Evolutionary conservation across 2,888 invertebrate genomes (phyloP), one percentile per base, ranked within the genome.

Genomic region (Lathronympha strigana): DNA sequence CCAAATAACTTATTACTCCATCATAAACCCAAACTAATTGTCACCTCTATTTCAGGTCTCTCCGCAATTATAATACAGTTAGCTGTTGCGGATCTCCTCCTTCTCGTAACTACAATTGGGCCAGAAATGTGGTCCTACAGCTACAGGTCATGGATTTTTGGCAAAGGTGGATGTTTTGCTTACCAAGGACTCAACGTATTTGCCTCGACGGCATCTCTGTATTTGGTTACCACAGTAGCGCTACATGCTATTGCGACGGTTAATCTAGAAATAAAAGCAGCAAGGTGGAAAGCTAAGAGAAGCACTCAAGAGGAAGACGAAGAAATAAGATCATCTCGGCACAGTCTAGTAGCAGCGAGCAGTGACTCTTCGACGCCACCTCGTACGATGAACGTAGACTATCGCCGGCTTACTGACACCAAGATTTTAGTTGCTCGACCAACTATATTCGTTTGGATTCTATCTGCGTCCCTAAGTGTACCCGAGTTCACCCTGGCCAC

Each of bases 401-500:
- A 94, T 72, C 80, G 92, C 51, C 64, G 45, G 11, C 80, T 89
- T 67, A 77, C 85, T 31, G 86, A 88, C 67, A 85, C 80, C 1
- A 80, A 75, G 68, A 81, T 94, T 38, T 89, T 93, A 13, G 90
- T 93, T 25, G 78, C 90, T 38, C 86, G 93, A 53, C 94, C 94
- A 0, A 86, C 90, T 23, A 75, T 93, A 62, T 92, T 94, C 70
- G 88, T 94, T 53, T 94, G 94, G 94, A 86, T 93, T 68, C 76
- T 94, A 53, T 89, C 93, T 36, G 77, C 91, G 47, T 94, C 94
- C 0, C 78, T 94, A 36, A 93, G 94, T 76, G 87, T 94, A 53
- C 94, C 94, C 9, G 93, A 93, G 72, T 93, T 93, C 77, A 86
- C 90, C 28, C 80, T 94, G 69, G 92, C 94, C 4, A 90, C 92